Base-by-base conservation (phyloP, 2,797 vertebrate genomes). In the Morus bassanus region DNA sequence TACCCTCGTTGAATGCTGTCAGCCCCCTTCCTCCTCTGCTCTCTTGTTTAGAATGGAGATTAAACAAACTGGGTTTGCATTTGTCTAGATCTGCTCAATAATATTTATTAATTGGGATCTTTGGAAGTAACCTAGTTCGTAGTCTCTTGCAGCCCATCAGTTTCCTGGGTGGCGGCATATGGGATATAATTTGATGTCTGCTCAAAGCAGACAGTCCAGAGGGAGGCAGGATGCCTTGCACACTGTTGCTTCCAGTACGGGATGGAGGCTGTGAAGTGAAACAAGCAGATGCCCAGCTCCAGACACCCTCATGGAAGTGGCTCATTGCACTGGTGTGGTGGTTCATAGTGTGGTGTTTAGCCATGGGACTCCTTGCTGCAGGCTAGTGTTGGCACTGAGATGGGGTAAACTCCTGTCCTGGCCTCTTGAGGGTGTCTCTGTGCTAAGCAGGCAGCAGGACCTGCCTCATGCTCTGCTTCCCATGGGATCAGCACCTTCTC, bases 211-310 rank as follows among this genome's bases (percentile, higher is more conserved):
- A 25, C n/a, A 43, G 77, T 33, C 24, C 22, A 31, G 78, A 39
- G 22, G 23, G 54, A 73, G 18, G 16, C 76, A 84, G 76, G 51
- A 56, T 81, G 45, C 67, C 39, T 78, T 43, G 11, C 18, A 6
- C 0, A 0, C 61, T 63, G 10, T 50, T 69, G n/a, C 13, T 85
- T 69, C 46, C n/a, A 22, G 22, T 53, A 25, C 0, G 3, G 15
- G 28, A 6, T 41, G 31, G 53, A 75, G 35, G 5, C 4, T 37
- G 25, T 60, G n/a, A 76, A 53, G 22, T 43, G 85, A 73, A 82
- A 35, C 28, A 77, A 83, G 69, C 23, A 73, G 37, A 45, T 70
- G 22, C 61, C 56, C 27, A 11, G 54, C 46, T 92, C 23, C 41
- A 61, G 43, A 35, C 37, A 24, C 35, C 25, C 33, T 8, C 11